phyloP scores from a whole-genome alignment of 2,797 vertebrate species.

The Dicrostonyx torquatus region DNA sequence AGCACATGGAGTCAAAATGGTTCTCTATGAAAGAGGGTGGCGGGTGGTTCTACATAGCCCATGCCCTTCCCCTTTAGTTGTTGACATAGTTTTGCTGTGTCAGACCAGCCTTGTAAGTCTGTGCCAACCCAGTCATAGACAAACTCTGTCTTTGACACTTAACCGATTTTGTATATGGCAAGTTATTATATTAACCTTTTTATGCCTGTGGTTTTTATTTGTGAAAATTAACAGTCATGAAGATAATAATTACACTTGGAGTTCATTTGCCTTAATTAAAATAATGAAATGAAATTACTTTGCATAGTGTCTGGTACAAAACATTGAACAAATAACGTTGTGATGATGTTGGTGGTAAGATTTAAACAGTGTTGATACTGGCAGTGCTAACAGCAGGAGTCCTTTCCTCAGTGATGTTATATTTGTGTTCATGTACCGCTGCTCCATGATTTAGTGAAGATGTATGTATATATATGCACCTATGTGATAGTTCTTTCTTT shows the following conservation, averaged over 20 bases:
- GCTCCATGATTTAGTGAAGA: background rate
- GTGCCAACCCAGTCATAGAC: background rate
- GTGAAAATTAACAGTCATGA: slow-evolving; percentile 21
- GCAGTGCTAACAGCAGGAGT: background rate
- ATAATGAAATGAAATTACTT: slow-evolving; percentile 14
- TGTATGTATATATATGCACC: background rate
- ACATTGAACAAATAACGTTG: background rate
- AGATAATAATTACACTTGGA: background rate
- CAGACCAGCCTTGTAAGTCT: background rate
- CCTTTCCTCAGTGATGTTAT: background rate
- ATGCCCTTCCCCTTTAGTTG: background rate
- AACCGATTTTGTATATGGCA: background rate
- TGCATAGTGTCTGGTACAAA: background rate
- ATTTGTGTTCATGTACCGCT: background rate
- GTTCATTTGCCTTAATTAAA: background rate
- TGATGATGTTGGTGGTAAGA: background rate
- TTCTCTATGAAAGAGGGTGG: background rate
- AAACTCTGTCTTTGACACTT: background rate
- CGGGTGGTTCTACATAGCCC: too few relatives aligned
- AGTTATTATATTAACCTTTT: background rate
- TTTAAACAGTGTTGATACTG: too few relatives aligned
- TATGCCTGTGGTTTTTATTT: background rate
- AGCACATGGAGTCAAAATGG: background rate
- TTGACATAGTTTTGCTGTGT: background rate
- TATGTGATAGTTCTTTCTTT: background rate